These are phyloP conservation scores for Dolichopus griseipennis DNA, from an alignment of 2,888 invertebrate genomes.

Conservation along the genomic window DNA sequence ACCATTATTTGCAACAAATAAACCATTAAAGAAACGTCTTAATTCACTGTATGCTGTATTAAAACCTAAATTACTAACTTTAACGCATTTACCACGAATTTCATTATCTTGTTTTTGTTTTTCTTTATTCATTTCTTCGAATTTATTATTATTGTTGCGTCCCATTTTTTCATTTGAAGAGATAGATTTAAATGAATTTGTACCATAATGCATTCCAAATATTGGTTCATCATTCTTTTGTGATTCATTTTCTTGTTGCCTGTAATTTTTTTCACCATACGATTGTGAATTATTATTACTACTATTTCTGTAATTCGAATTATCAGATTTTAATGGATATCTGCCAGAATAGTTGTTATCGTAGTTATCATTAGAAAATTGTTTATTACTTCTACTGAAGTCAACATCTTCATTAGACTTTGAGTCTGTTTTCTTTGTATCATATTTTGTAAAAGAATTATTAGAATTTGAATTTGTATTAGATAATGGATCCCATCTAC, in stretches of 20 bases:
- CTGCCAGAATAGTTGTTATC: not conserved
- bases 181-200: constrained; percentile 14
- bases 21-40: constrained; percentile 69
- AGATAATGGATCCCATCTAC: not conserved
- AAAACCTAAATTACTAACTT: constrained; percentile 63
- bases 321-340: not conserved
- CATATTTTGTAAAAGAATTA: not conserved
- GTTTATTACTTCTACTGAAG: not conserved
- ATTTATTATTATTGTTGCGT: not conserved
- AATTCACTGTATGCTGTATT: constrained; percentile 72
- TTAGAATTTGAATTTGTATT: not conserved
- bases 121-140: constrained; percentile 17
- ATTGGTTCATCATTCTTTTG: not conserved
- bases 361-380: not conserved
- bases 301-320: not conserved
- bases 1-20: constrained; percentile 68
- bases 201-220: not conserved
- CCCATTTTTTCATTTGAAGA: constrained; percentile 11
- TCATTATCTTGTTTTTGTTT: constrained; percentile 18
- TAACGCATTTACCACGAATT: constrained; percentile 49
- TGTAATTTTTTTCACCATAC: not conserved
- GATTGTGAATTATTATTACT: not conserved
- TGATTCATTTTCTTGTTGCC: not conserved
- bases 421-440: not conserved
- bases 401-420: not conserved